Conservation (phyloP, 2,797 vertebrate species). For the Anguilla pacifica region DNA sequence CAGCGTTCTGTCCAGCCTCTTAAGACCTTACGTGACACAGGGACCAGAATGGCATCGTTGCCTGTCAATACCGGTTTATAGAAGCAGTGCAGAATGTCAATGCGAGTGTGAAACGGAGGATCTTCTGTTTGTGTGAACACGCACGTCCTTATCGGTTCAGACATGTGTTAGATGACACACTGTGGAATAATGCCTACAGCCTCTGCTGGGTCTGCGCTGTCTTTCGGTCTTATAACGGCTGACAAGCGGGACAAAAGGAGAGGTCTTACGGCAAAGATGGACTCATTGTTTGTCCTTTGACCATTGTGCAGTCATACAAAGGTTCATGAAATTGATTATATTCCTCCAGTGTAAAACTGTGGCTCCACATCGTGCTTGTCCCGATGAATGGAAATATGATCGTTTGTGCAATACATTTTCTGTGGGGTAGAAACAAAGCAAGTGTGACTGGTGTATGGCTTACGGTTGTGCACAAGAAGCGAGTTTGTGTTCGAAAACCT, state of each 20-base stretch:
- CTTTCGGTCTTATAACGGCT: not conserved
- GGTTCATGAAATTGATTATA: not conserved
- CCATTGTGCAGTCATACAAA: not conserved
- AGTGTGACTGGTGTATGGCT: not conserved
- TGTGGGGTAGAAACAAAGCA: not conserved
- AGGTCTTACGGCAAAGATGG: not conserved
- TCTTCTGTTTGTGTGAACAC: not conserved
- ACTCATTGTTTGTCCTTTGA: not conserved
- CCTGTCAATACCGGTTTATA: not conserved
- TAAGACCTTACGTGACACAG: not conserved
- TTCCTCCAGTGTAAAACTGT: not conserved
- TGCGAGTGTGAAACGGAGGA: not conserved
- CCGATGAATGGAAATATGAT: too few species aligned
- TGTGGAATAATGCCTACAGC: not conserved
- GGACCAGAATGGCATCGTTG: not conserved
- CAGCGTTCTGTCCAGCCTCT: not conserved
- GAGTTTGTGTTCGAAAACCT: not conserved
- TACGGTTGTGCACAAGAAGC: not conserved
- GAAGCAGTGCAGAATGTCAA: not conserved
- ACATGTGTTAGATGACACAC: not conserved
- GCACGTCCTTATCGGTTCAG: not conserved
- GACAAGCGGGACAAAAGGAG: not conserved
- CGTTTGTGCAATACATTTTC: not conserved
- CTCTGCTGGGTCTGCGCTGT: not conserved
- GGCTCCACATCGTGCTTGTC: too few species aligned